These are phyloP conservation scores for Mesorhabditis spiculigera DNA, from an alignment of 2,888 invertebrate species.

Conservation along the genomic window DNA sequence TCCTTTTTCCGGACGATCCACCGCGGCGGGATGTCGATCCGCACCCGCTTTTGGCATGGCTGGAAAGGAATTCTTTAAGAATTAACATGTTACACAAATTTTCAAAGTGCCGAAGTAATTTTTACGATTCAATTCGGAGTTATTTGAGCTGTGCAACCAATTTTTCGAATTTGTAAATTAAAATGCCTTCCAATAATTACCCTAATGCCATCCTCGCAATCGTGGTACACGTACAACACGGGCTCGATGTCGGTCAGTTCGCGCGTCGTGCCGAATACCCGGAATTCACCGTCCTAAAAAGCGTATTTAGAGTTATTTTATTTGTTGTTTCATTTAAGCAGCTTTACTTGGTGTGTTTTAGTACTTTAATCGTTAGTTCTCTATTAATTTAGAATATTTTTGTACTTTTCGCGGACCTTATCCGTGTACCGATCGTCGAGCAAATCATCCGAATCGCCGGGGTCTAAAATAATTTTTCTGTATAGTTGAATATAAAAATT, in stretches of 20 bases:
- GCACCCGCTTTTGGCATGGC: conserved; percentile 38
- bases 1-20: conserved; percentile 34
- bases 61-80: conserved; percentile 6
- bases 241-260: conserved; percentile 41
- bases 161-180: neutral
- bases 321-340: too few relatives aligned
- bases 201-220: conserved; percentile 42
- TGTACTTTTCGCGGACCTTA: conserved; percentile 8
- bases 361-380: neutral
- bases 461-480: conserved; percentile 19
- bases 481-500: neutral
- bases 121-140: too few relatives aligned
- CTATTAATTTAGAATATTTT: neutral
- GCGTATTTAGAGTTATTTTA: neutral
- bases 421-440: conserved; percentile 37
- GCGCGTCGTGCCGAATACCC: conserved; percentile 25
- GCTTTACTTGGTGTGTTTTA: too few relatives aligned
- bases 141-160: neutral
- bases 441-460: conserved; percentile 38
- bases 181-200: conserved; percentile 10
- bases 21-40: conserved; percentile 28
- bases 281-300: conserved; percentile 23
- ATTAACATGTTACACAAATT: neutral
- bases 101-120: neutral
- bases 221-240: conserved; percentile 39